Percentiles rank a stretch among this genome's conserved stretches.
Conservation (phyloP, 1,140 invertebrate species). For the Zaprionus davidi region DNA sequence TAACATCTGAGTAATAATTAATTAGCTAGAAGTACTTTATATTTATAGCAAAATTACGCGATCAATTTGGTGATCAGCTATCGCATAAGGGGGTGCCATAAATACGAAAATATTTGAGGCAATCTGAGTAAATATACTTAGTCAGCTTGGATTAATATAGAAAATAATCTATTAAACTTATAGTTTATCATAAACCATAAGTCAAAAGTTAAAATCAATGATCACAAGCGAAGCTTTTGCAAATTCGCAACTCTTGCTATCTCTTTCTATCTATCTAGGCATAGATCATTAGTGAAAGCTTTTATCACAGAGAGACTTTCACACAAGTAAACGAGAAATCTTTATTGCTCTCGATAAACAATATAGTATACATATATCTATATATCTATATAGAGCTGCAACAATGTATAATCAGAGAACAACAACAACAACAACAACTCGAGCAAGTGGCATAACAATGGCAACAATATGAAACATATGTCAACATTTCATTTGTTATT, state of each 20-base stretch:
- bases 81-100: too few relatives aligned
- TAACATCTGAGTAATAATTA: constrained; percentile 2
- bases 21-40: not conserved
- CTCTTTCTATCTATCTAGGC: not conserved
- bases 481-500: constrained; percentile 81
- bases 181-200: too few relatives aligned
- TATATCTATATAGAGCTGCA: not conserved
- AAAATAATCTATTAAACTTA: too few relatives aligned
- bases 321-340: constrained; percentile 22
- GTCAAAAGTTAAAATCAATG: not conserved
- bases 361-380: not conserved
- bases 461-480: constrained; percentile 72
- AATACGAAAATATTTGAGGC: too few relatives aligned
- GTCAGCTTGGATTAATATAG: too few relatives aligned
- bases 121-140: too few relatives aligned
- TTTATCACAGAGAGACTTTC: constrained; percentile 26
- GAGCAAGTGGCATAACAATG: constrained; percentile 53
- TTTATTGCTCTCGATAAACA: constrained; percentile 24
- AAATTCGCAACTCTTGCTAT: not conserved
- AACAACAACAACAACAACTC: not conserved
- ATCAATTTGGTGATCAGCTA: not conserved
- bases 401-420: not conserved
- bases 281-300: constrained; percentile 46
- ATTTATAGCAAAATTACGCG: not conserved
- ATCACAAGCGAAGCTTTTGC: not conserved